A percentile compares a stretch with the other conserved stretches of the same genome.
phyloP scores from a whole-genome alignment of 1,140 invertebrate genomes.

The Hypothenemus hampei region DNA sequence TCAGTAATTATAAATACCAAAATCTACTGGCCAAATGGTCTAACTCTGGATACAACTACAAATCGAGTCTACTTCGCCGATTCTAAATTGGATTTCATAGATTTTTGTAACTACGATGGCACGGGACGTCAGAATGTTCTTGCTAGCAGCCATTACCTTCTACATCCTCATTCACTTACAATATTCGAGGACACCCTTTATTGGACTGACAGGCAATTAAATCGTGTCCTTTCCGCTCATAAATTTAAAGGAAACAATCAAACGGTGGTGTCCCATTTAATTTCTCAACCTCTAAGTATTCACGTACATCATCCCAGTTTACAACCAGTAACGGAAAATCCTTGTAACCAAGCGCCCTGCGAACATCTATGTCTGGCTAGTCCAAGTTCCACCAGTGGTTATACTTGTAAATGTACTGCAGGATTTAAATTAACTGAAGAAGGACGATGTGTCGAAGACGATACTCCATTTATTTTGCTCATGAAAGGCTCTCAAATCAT shows the following conservation, averaged over 20 bases:
- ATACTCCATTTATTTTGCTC: constrained; percentile 84
- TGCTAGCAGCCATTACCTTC: constrained; percentile 80
- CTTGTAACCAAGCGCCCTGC: constrained; percentile 75
- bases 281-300: constrained; percentile 90
- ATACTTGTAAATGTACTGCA: constrained; percentile 86
- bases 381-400: constrained; percentile 55
- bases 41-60: constrained; percentile 91
- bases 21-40: constrained; percentile 97
- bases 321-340: constrained; percentile 82
- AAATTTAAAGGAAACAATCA: constrained; percentile 87
- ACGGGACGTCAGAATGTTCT: constrained; percentile 81
- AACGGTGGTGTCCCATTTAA: constrained; percentile 88
- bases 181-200: constrained; percentile 91
- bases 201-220: constrained; percentile 94
- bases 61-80: constrained; percentile 96
- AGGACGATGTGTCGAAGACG: constrained; percentile 77
- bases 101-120: constrained; percentile 97
- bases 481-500: constrained; percentile 85
- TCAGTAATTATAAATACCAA: constrained; percentile 89
- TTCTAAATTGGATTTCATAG: constrained; percentile 96
- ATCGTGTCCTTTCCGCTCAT: constrained; percentile 80
- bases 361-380: constrained; percentile 90
- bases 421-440: constrained; percentile 68
- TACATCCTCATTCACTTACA: constrained; percentile 94
- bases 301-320: constrained; percentile 90